phyloP scores from a whole-genome alignment of 2,888 invertebrate species.

The Hydrotaea diabolus region DNA sequence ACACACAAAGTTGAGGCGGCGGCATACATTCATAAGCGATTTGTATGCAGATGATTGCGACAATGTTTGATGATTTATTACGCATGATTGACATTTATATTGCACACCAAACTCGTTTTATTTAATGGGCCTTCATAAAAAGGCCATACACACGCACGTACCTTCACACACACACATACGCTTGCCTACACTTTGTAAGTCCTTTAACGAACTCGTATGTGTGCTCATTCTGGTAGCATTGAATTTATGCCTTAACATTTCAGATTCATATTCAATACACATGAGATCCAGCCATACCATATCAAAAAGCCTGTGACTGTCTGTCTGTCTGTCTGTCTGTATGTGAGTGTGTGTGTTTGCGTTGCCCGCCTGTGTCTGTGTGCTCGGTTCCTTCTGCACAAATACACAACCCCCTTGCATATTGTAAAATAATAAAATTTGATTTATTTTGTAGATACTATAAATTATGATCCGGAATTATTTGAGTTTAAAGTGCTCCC shows the following conservation, averaged over 20 bases:
- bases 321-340: background rate
- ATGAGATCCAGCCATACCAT: slow-evolving; percentile 7
- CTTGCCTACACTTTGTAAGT: background rate
- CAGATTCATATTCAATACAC: slow-evolving; percentile 32
- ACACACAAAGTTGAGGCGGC: background rate
- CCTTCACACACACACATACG: slow-evolving; percentile 25
- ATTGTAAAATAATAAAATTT: slow-evolving; percentile 22
- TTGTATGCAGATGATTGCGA: slow-evolving; percentile 53
- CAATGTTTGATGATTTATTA: slow-evolving; percentile 74
- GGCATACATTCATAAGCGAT: slow-evolving; percentile 20
- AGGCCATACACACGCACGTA: slow-evolving; percentile 19
- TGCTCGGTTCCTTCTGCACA: background rate
- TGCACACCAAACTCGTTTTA: slow-evolving; percentile 68
- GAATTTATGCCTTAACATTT: slow-evolving; percentile 3
- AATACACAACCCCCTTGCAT: background rate
- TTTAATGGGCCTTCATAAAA: slow-evolving; percentile 53
- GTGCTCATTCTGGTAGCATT: background rate
- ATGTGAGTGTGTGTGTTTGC: too few species aligned
- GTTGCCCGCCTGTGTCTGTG: slow-evolving; percentile 21
- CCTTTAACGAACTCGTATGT: background rate
- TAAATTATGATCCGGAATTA: slow-evolving; percentile 1
- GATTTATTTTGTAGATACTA: background rate
- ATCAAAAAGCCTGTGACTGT: background rate
- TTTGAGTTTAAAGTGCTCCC: background rate
- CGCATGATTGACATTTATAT: slow-evolving; percentile 77